These are phyloP conservation scores for Rousettus madagascariensis DNA, from an alignment of 2,797 vertebrate genomes.

Conservation along the genomic window DNA sequence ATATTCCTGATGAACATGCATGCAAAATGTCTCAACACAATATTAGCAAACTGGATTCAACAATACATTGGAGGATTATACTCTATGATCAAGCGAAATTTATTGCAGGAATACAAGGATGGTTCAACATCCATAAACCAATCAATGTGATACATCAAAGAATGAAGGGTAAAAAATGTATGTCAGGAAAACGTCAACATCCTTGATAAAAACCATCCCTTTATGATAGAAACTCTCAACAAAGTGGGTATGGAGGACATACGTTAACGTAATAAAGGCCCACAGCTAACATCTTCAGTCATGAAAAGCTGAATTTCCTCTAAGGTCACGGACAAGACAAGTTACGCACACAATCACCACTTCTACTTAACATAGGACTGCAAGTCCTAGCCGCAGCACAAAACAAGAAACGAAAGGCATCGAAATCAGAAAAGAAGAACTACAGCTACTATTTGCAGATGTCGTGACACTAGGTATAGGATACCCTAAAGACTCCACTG, in stretches of 20 bases:
- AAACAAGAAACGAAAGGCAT: neutral
- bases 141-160: neutral
- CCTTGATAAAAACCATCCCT: neutral
- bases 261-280: neutral
- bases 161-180: neutral
- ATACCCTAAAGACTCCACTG: neutral
- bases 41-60: neutral
- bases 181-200: neutral
- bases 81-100: no score
- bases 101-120: no score
- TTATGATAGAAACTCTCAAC: neutral
- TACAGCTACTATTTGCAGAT: neutral
- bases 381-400: neutral
- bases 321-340: neutral
- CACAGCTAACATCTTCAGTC: neutral
- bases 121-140: no score
- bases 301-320: neutral
- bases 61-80: no score
- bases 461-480: neutral
- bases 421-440: neutral
- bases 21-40: neutral
- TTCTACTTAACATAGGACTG: neutral
- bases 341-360: neutral
- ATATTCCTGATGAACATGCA: neutral
- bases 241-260: neutral